Evolutionary conservation across 1,140 invertebrate genomes (phyloP).

Genomic region (Frieseomelitta varia): DNA sequence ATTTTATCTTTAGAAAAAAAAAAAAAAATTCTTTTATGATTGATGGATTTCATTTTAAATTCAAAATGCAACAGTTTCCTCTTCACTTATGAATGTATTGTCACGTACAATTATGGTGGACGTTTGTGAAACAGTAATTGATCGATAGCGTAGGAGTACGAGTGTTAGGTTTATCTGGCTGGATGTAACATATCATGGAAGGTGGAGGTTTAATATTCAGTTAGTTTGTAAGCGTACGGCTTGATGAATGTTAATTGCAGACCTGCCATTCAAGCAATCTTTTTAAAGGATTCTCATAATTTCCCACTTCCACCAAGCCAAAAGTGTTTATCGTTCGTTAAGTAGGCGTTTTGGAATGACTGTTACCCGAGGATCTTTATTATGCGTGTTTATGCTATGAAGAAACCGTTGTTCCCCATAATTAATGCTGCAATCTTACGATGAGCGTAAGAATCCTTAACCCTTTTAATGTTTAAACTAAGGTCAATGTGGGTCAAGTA

Average conservation of each 20-base stretch:
- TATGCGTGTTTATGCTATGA: not conserved
- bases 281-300: constrained; percentile 31
- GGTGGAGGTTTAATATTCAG: not conserved
- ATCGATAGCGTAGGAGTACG: not conserved
- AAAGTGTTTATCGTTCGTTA: constrained; percentile 15
- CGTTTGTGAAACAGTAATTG: not conserved
- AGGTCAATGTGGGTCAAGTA: constrained; percentile 15
- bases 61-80: not conserved
- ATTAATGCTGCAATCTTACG: constrained; percentile 17
- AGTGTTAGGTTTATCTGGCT: not conserved
- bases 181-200: not conserved
- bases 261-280: not conserved
- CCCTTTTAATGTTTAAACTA: constrained; percentile 14
- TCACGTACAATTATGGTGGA: not conserved
- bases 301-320: constrained; percentile 8
- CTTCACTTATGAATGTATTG: not conserved
- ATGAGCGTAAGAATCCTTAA: not conserved
- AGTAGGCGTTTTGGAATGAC: constrained; percentile 22
- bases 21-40: too few relatives aligned
- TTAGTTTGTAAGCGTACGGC: not conserved
- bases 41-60: too few relatives aligned
- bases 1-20: too few relatives aligned
- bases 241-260: constrained; percentile 5
- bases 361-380: not conserved
- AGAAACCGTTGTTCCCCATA: constrained; percentile 18